These are phyloP conservation scores for Chinchilla lanigera DNA, from an alignment of 2,113 vertebrate species.

Conservation along the genomic window DNA sequence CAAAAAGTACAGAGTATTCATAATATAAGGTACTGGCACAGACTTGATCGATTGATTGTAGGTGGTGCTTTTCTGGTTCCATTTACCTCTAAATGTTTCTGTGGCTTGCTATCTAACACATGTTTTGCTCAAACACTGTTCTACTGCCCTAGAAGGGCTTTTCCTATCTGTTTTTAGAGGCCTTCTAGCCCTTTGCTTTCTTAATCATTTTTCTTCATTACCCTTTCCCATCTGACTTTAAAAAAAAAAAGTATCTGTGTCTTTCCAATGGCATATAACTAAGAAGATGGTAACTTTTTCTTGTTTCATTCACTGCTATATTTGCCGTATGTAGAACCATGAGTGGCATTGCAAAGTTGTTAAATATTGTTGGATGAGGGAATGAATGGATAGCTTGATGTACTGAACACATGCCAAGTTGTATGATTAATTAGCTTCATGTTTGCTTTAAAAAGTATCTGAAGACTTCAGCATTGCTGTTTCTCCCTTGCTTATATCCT, in stretches of 20 bases:
- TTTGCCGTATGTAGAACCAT: not conserved
- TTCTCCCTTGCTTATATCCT: constrained; percentile 50
- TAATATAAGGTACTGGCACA: not conserved
- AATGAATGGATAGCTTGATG: not conserved
- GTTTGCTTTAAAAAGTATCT: constrained; percentile 25
- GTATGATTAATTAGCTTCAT: not conserved
- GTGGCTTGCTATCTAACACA: not conserved
- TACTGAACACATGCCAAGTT: not conserved
- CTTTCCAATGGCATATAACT: not conserved
- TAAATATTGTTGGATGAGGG: not conserved
- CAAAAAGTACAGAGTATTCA: not conserved
- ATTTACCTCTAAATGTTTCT: not conserved
- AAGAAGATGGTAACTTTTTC: not conserved
- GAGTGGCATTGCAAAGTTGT: not conserved
- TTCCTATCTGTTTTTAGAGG: not conserved
- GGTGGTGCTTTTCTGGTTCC: not conserved
- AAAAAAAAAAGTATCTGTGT: not conserved
- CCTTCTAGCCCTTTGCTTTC: not conserved
- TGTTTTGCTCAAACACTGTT: not conserved
- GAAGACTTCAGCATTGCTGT: not conserved
- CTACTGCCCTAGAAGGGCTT: not conserved
- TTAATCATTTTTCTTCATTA: constrained; percentile 4
- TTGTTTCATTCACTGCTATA: not conserved
- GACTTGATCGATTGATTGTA: not conserved
- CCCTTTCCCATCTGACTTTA: not conserved